Evolutionary conservation across 2,888 invertebrate species (phyloP).

Genomic region (Deroplatys truncata): DNA sequence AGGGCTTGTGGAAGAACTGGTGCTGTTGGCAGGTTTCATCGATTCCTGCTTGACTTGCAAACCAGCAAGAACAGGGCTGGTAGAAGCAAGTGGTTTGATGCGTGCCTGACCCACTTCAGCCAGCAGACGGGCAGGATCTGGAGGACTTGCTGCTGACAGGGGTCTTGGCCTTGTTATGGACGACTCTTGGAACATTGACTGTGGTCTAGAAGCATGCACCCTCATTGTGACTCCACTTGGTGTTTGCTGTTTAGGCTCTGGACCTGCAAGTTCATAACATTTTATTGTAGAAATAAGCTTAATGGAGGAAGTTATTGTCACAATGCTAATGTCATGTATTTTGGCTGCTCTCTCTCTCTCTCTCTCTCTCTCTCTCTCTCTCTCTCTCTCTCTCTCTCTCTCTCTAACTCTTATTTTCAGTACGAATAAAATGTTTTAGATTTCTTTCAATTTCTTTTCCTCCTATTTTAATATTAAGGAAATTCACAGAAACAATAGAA

Average conservation of each 20-base stretch:
- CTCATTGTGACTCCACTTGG: slow-evolving; percentile 6
- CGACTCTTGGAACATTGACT: slow-evolving; percentile 10
- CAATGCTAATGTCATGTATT: no score
- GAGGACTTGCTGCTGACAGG: slow-evolving; percentile 7
- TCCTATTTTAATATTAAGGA: no score
- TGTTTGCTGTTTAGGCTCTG: slow-evolving; percentile 9
- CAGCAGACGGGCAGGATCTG: not conserved
- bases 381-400: no score
- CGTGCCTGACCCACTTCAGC: not conserved
- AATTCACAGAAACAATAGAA: no score
- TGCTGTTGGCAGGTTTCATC: not conserved
- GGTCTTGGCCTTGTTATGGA: not conserved
- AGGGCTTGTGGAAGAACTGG: slow-evolving; percentile 8
- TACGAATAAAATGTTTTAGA: no score
- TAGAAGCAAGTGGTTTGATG: not conserved
- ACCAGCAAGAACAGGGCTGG: not conserved
- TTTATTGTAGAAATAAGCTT: no score
- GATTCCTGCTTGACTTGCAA: not conserved
- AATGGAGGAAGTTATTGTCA: no score
- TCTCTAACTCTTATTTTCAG: no score
- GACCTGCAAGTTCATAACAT: not conserved
- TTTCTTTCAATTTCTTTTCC: no score
- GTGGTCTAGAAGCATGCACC: slow-evolving; percentile 7
- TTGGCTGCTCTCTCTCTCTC: no score
- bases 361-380: no score